Evolutionary conservation across 2,888 invertebrate genomes (phyloP).

Genomic region (Poecilobothrus nobilitatus): DNA sequence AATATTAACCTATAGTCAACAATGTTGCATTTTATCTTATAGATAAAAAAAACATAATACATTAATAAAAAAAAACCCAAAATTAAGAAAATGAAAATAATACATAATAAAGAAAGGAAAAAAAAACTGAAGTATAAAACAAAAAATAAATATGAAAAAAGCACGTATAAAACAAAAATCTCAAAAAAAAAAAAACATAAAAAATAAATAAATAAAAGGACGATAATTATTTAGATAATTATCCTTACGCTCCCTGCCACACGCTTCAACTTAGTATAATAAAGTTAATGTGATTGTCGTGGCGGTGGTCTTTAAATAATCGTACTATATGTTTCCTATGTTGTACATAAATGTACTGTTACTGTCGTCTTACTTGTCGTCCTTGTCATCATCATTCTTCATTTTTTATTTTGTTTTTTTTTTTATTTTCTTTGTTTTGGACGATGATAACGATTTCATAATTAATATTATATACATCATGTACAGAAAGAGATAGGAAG

Average conservation of each 20-base stretch:
- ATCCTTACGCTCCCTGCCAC: neutral
- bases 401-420: neutral
- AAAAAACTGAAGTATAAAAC: too few species aligned
- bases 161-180: neutral
- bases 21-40: too few species aligned
- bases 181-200: neutral
- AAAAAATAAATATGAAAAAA: neutral
- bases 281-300: neutral
- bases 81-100: too few species aligned
- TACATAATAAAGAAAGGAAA: too few species aligned
- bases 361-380: neutral
- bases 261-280: neutral
- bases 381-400: neutral
- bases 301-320: neutral
- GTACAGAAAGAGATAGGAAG: neutral
- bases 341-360: neutral
- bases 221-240: conserved; percentile 4
- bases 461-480: neutral
- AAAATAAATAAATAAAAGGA: neutral
- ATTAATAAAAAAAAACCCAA: too few species aligned
- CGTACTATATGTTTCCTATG: neutral
- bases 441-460: neutral
- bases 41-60: too few species aligned
- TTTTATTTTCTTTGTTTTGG: neutral
- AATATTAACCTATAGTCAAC: too few species aligned